Evolutionary conservation across 2,113 vertebrate genomes (phyloP).

Genomic region (Phaethon lepturus): DNA sequence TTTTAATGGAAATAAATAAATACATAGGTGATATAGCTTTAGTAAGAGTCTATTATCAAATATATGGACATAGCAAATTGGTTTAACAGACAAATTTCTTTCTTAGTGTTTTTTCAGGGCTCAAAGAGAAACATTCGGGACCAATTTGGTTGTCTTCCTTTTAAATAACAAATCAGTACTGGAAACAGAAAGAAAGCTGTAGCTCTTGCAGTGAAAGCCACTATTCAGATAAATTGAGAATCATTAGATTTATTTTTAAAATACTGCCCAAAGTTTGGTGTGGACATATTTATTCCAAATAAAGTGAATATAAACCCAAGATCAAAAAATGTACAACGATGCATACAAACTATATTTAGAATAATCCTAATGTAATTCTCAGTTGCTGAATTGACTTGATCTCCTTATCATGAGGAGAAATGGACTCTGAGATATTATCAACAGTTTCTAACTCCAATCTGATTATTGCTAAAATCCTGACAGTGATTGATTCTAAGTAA

Average conservation of each 20-base stretch:
- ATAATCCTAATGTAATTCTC: constrained; percentile 71
- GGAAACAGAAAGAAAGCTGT: background rate
- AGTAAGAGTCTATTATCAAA: background rate
- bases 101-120: background rate
- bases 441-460: constrained; percentile 69
- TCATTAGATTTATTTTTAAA: constrained; percentile 49
- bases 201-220: constrained; percentile 33
- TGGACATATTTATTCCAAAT: constrained; percentile 19
- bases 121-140: constrained; percentile 27
- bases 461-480: constrained; percentile 83
- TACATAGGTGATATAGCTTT: background rate
- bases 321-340: constrained; percentile 53
- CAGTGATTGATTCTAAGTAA: constrained; percentile 86
- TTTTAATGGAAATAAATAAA: background rate
- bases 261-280: constrained; percentile 21
- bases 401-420: constrained; percentile 73
- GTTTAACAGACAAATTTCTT: constrained; percentile 42
- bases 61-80: background rate
- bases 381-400: constrained; percentile 74
- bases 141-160: constrained; percentile 25
- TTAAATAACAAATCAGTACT: constrained; percentile 38
- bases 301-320: constrained; percentile 43
- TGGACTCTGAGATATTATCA: constrained; percentile 72
- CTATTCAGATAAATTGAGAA: constrained; percentile 5
- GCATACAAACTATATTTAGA: constrained; percentile 63